phyloP scores from a whole-genome alignment of 2,797 vertebrate genomes.

The Benthosema pterotum region DNA sequence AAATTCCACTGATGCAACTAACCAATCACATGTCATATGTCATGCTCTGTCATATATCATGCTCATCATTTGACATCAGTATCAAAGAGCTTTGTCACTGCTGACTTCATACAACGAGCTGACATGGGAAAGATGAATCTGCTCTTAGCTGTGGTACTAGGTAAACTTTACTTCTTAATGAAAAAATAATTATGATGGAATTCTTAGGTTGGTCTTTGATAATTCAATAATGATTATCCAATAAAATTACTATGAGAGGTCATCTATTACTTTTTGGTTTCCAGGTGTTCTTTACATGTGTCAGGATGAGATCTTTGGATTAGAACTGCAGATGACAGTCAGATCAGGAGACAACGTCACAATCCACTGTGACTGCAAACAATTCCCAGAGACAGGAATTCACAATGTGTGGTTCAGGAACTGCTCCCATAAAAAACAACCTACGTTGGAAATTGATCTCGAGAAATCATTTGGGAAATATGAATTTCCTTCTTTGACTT shows the following conservation, averaged over 20 bases:
- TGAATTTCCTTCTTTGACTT: conserved; percentile 11
- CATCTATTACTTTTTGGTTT: conserved; percentile 4
- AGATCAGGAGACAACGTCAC: conserved; percentile 53
- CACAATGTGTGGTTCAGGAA: not conserved
- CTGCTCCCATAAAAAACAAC: too few relatives aligned
- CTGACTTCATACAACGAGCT: too few relatives aligned
- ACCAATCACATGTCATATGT: conserved; percentile 22
- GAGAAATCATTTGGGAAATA: too few relatives aligned
- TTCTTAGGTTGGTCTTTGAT: too few relatives aligned
- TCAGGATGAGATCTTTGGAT: conserved; percentile 11
- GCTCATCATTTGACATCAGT: not conserved
- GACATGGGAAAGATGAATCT: too few relatives aligned
- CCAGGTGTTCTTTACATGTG: conserved; percentile 28
- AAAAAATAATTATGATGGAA: too few relatives aligned
- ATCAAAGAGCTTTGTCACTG: not conserved
- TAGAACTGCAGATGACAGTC: conserved; percentile 15
- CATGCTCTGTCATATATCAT: too few relatives aligned
- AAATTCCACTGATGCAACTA: too few relatives aligned
- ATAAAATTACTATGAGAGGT: too few relatives aligned
- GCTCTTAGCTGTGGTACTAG: too few relatives aligned
- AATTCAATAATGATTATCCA: too few relatives aligned
- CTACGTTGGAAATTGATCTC: not conserved
- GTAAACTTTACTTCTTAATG: too few relatives aligned
- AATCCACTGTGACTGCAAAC: conserved; percentile 49
- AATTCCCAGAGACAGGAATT: accelerated